These are phyloP conservation scores for Apteryx owenii DNA, from an alignment of 2,113 vertebrate genomes.

Conservation along the genomic window DNA sequence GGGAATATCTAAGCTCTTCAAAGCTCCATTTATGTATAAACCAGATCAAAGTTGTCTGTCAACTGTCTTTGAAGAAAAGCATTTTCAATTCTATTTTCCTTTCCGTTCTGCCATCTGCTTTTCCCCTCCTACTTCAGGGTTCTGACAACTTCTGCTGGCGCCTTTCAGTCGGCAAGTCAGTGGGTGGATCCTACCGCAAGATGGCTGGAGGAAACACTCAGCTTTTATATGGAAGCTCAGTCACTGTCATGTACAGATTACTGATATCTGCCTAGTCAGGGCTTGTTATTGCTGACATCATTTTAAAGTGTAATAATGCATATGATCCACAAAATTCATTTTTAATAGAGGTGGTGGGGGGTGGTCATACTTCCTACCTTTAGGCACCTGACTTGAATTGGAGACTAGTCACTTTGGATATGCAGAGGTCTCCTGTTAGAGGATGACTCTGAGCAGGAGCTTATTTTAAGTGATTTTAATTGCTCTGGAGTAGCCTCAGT, in stretches of 20 bases:
- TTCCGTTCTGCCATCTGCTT: background rate
- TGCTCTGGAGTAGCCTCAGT: background rate
- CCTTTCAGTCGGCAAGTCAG: slow-evolving; percentile 6
- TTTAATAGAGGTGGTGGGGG: background rate
- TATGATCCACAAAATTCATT: background rate
- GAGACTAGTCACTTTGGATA: background rate
- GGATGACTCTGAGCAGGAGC: background rate
- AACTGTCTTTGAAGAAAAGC: slow-evolving; percentile 41
- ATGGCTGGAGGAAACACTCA: slow-evolving; percentile 20
- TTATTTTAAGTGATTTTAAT: background rate
- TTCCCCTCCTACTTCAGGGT: slow-evolving; percentile 10
- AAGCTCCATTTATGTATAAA: slow-evolving; percentile 50
- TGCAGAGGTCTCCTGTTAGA: background rate
- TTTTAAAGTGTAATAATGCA: background rate
- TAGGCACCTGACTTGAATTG: background rate
- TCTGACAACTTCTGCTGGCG: slow-evolving; percentile 25
- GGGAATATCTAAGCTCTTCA: slow-evolving; percentile 44
- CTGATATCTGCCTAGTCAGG: background rate
- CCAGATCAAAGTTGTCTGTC: slow-evolving; percentile 58
- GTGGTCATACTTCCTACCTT: background rate
- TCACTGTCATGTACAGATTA: background rate
- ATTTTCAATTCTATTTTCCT: background rate
- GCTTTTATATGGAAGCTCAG: background rate
- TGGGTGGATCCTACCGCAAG: background rate
- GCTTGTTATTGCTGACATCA: background rate